Conservation (phyloP, 2,113 vertebrate species). For the Pterophyllum scalare region DNA sequence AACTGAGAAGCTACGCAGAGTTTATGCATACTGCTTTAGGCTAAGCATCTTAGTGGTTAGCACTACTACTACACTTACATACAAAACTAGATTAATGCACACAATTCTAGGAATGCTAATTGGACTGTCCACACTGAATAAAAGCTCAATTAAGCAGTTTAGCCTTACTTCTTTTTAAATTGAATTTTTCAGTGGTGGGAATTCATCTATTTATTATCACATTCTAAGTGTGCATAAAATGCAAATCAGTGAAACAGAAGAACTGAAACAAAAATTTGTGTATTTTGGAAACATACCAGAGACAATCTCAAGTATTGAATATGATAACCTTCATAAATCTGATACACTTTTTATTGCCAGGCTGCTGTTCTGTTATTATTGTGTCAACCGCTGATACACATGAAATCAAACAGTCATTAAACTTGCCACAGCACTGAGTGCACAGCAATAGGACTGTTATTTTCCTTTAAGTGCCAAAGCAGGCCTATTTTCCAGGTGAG, state of each 20-base stretch:
- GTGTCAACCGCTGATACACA: not conserved
- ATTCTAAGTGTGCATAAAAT: not conserved
- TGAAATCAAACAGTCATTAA: not conserved
- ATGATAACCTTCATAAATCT: not conserved
- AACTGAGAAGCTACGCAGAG: too few species aligned
- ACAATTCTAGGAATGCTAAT: not conserved
- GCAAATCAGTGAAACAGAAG: not conserved
- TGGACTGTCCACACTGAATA: not conserved
- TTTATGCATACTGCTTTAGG: too few species aligned
- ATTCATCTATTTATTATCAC: not conserved
- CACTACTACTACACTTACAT: not conserved
- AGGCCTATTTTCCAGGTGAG: slow-evolving; percentile 53
- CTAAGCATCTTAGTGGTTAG: not conserved
- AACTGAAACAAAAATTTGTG: not conserved
- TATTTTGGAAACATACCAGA: too few species aligned
- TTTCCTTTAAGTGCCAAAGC: slow-evolving; percentile 11
- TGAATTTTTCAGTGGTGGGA: not conserved
- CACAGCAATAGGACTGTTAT: not conserved
- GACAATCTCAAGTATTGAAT: not conserved
- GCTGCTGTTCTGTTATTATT: not conserved
- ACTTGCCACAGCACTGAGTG: not conserved
- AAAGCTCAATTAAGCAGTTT: not conserved
- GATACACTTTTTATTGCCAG: not conserved
- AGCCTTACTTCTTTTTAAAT: too few species aligned
- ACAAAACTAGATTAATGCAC: not conserved